Percentiles rank a stretch among this genome's conserved stretches.
Evolutionary conservation across 2,888 invertebrate species (phyloP).

Genomic region (Frankliniella intonsa): DNA sequence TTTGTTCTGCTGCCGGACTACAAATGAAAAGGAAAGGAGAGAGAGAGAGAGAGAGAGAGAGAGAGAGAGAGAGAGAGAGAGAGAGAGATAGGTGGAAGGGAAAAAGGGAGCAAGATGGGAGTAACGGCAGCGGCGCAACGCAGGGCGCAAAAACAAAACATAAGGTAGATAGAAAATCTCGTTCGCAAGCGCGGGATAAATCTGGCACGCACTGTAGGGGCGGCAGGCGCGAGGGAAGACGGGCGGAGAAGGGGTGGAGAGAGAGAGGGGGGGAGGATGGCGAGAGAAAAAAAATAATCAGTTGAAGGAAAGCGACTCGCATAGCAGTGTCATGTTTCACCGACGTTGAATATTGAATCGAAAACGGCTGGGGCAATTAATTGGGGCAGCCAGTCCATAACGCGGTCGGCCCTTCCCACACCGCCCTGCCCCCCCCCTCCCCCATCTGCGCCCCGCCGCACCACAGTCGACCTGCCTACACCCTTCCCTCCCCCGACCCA

Average conservation of each 20-base stretch:
- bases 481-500: background rate
- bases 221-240: too few relatives aligned
- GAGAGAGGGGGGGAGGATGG: too few relatives aligned
- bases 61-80: background rate
- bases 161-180: too few relatives aligned
- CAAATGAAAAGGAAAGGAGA: background rate
- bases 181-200: too few relatives aligned
- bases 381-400: background rate
- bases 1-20: conserved; percentile 14
- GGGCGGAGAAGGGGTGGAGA: too few relatives aligned
- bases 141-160: too few relatives aligned
- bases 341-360: background rate
- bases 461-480: background rate
- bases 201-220: too few relatives aligned
- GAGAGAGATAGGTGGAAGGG: background rate
- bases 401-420: background rate
- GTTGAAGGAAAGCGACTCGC: too few relatives aligned
- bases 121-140: too few relatives aligned
- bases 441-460: background rate
- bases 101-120: background rate
- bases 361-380: background rate
- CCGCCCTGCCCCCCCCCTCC: background rate
- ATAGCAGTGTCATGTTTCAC: background rate
- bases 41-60: too few relatives aligned
- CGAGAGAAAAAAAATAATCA: too few relatives aligned